These are phyloP conservation scores for Chelonus insularis DNA, from an alignment of 1,140 invertebrate genomes.

Conservation along the genomic window DNA sequence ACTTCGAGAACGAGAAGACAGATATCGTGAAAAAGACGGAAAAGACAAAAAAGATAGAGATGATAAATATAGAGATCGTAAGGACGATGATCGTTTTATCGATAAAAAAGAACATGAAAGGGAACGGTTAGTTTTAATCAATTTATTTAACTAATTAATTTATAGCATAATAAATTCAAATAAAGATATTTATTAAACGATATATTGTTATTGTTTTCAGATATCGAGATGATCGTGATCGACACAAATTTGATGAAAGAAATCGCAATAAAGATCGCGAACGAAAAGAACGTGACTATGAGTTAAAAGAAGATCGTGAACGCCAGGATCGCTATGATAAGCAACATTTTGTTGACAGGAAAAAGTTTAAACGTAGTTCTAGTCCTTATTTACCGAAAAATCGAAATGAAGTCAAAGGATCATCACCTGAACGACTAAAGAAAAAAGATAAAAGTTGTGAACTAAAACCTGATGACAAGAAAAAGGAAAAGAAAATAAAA, in stretches of 20 bases:
- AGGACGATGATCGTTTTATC: constrained; percentile 44
- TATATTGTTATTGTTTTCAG: constrained; percentile 33
- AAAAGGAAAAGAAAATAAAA: constrained; percentile 62
- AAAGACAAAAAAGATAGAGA: constrained; percentile 52
- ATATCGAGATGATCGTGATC: constrained; percentile 51
- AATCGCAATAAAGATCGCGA: constrained; percentile 42
- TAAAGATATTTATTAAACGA: no score
- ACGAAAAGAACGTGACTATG: constrained; percentile 45
- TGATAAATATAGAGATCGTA: constrained; percentile 48
- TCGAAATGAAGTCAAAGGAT: constrained; percentile 45
- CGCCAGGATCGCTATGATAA: constrained; percentile 53
- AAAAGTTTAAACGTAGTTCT: constrained; percentile 45
- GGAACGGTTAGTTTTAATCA: constrained; percentile 51
- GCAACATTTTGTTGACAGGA: constrained; percentile 46
- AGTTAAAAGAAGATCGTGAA: constrained; percentile 41
- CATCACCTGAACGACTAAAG: constrained; percentile 51
- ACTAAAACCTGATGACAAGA: constrained; percentile 53
- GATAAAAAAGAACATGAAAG: constrained; percentile 53
- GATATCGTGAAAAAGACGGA: constrained; percentile 45
- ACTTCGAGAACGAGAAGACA: constrained; percentile 49
- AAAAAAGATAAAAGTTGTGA: constrained; percentile 58
- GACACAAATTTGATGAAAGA: constrained; percentile 50
- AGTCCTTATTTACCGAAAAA: constrained; percentile 47
- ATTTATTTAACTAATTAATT: constrained; percentile 1
- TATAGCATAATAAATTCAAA: constrained; percentile 15